Percentiles rank a stretch among this genome's conserved stretches.
These are phyloP conservation scores for Anthopleura sola DNA, from an alignment of 64 coral and sea anemone species.

Conservation along the genomic window DNA sequence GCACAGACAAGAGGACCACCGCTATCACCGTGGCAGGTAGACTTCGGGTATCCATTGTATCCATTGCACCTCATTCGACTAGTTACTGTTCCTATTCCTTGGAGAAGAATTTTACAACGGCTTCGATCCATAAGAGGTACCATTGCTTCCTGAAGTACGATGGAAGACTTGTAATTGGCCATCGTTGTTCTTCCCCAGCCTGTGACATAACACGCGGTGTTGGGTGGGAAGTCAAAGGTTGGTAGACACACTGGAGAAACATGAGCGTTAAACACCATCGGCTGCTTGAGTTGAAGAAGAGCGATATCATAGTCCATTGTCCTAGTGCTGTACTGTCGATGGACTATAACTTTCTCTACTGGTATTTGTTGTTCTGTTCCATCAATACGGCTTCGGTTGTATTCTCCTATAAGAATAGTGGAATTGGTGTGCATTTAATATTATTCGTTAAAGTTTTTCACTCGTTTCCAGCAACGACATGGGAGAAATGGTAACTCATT, in stretches of 20 bases:
- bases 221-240: conserved; percentile 8
- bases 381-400: not conserved
- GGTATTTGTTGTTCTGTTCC: conserved; percentile 49
- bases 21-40: conserved; percentile 49
- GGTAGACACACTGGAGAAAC: conserved; percentile 46
- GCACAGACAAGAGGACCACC: conserved; percentile 54
- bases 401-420: conserved; percentile 20
- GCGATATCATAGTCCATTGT: conserved; percentile 49
- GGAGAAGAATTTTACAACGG: conserved; percentile 7
- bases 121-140: conserved; percentile 27
- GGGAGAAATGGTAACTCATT: too few species aligned
- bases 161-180: not conserved
- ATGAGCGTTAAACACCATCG: conserved; percentile 28
- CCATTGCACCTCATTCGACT: conserved; percentile 39
- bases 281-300: conserved; percentile 23
- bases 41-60: conserved; percentile 19
- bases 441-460: too few species aligned
- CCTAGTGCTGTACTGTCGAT: not conserved
- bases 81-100: not conserved
- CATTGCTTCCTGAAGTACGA: conserved; percentile 37
- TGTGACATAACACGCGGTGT: conserved; percentile 39
- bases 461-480: too few species aligned
- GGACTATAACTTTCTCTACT: conserved; percentile 28
- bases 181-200: conserved; percentile 32
- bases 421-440: too few species aligned